These are phyloP conservation scores for Acanthornis magna DNA, from an alignment of 2,797 vertebrate genomes.

Conservation along the genomic window DNA sequence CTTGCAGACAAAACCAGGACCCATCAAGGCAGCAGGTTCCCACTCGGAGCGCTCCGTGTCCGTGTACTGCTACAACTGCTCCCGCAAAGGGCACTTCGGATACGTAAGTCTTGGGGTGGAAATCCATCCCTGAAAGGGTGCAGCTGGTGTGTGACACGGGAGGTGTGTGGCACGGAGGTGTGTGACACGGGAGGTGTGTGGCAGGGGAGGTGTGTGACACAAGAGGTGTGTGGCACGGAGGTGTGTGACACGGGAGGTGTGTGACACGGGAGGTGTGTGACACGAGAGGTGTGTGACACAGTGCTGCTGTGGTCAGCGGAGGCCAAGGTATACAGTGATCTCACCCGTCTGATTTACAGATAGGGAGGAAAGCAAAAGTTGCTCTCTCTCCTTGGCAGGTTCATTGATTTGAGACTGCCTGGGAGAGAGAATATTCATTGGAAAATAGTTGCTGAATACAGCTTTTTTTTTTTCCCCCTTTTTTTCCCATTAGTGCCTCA, in stretches of 20 bases:
- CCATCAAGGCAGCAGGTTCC: constrained; percentile 56
- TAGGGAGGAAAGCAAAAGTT: not conserved
- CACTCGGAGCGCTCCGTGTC: constrained; percentile 5
- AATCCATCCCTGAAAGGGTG: not conserved
- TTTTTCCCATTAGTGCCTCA: not conserved
- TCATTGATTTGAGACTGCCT: not conserved
- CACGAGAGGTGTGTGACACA: not conserved
- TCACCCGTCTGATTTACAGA: not conserved
- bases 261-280: not conserved
- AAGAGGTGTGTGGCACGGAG: not conserved
- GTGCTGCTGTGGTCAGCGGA: not conserved
- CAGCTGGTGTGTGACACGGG: too few species aligned
- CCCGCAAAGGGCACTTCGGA: constrained; percentile 75
- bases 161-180: accelerated
- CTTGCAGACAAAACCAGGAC: constrained; percentile 76
- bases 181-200: not conserved
- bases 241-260: accelerated
- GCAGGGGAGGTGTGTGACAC: not conserved
- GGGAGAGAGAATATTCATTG: not conserved
- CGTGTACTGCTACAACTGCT: constrained; percentile 80
- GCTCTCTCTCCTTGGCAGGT: not conserved
- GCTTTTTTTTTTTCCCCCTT: too few species aligned
- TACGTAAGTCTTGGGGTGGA: constrained; percentile 68
- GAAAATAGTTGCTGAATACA: not conserved
- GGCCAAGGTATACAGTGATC: not conserved